Percentiles rank a stretch among this genome's conserved stretches.
Evolutionary conservation across 2,113 vertebrate species (phyloP).

Genomic region (Boleophthalmus pectinirostris): DNA sequence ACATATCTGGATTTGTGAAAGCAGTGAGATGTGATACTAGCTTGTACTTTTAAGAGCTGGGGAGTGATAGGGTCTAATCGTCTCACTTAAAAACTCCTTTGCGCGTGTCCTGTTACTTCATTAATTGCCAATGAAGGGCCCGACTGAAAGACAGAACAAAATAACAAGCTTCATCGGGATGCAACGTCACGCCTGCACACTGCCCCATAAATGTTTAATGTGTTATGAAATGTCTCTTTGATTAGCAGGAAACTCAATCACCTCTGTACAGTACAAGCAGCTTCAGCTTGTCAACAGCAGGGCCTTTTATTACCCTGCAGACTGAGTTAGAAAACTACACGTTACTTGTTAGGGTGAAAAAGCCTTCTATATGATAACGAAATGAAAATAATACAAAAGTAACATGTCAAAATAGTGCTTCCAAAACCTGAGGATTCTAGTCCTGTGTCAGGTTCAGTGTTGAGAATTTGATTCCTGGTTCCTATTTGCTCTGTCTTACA

Average conservation of each 20-base stretch:
- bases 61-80: constrained; percentile 57
- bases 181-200: constrained; percentile 23
- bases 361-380: no score
- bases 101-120: constrained; percentile 63
- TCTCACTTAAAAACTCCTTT: constrained; percentile 38
- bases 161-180: constrained; percentile 40
- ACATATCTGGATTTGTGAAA: constrained; percentile 43
- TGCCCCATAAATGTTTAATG: constrained; percentile 63
- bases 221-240: constrained; percentile 65
- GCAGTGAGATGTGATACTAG: constrained; percentile 49
- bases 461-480: no score
- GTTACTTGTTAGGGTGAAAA: background rate
- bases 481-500: no score
- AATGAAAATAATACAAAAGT: no score
- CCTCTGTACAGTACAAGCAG: constrained; percentile 9
- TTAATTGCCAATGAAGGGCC: constrained; percentile 64
- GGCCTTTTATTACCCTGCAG: background rate
- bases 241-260: constrained; percentile 49
- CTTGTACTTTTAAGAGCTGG: constrained; percentile 24
- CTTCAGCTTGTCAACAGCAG: background rate
- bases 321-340: background rate
- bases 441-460: no score
- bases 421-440: no score
- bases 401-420: no score
- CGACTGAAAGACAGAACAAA: constrained; percentile 56